Evolutionary conservation across 1,140 invertebrate species (phyloP), one percentile per base, ranked within the genome.

Genomic region (Rhizoglyphus robini): DNA sequence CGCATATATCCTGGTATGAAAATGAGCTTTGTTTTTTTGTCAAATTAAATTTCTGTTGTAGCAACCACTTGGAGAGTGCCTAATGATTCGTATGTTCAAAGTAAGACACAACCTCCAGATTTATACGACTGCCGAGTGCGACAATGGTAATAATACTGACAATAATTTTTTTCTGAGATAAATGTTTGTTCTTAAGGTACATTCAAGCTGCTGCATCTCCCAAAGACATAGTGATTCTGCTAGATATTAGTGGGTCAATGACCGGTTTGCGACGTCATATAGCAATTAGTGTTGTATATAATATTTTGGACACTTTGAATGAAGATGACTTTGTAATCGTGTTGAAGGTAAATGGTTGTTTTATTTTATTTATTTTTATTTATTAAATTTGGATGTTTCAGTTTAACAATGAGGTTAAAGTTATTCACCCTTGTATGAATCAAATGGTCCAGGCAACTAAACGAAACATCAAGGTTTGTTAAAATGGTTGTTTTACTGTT

Each of bases 181-280:
- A 27, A 54, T 32, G 23, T 54, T 23, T 32, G 15, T 32, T 8
- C 23, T 32, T 54, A 27, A 54, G 51, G 51, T 99, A 95, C 75
- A 94, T 98, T 67, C 88, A 96, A 77, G 94, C 95, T 1, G 90
- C 95, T 0, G 95, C 93, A 0, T 95, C 91, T 70, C 92, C 93
- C 11, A 99, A 99, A 77, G 94, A 99, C 74, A 85, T 99, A 68
- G 83, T 99, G 23, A 95, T 99, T 67, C 77, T 99, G 27, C 80
- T 99, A 41, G 96, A 99, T 74, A 84, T 90, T 34, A 80, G 91
- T 65, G 96, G 96, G n/a, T 97, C 94, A 18, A 99, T 99, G 96
- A 88, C 85, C 23, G 96, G 96, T 5, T 83, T 90, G 38, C 80
- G 91, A 68, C 83, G 87, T 73, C 88, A 91, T 76, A 96, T 99